Conservation (phyloP, 2,888 invertebrate species). For the Cheilosia vernalis region DNA sequence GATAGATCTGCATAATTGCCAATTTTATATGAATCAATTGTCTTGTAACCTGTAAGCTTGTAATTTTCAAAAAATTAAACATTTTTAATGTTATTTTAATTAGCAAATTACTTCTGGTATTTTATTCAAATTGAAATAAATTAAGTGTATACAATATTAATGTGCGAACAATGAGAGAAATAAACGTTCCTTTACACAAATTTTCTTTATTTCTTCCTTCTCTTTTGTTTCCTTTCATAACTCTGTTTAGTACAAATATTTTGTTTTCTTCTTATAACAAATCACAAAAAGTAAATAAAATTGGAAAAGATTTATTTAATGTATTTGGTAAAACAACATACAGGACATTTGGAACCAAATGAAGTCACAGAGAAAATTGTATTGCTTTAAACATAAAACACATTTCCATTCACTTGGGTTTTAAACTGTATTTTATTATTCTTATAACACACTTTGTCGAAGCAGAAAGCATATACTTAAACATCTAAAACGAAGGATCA, state of each 20-base stretch:
- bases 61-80: neutral
- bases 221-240: constrained; percentile 12
- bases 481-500: constrained; percentile 50
- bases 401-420: constrained; percentile 8
- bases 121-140: constrained; percentile 74
- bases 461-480: constrained; percentile 60
- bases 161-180: constrained; percentile 75
- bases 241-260: constrained; percentile 46
- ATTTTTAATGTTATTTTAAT: constrained; percentile 62
- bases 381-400: constrained; percentile 10
- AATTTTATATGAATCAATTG: no score
- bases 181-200: constrained; percentile 66
- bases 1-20: no score
- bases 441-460: constrained; percentile 58
- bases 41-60: no score
- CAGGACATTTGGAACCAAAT: neutral
- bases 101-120: constrained; percentile 74
- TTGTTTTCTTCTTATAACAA: constrained; percentile 41
- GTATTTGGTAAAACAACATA: constrained; percentile 26
- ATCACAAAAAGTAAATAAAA: constrained; percentile 44
- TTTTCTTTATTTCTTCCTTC: constrained; percentile 29
- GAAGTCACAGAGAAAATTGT: neutral
- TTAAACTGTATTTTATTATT: constrained; percentile 15
- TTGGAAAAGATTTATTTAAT: constrained; percentile 30
- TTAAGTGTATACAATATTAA: constrained; percentile 72